Base-by-base conservation (phyloP, 2,797 vertebrate genomes). In the Pseudopleuronectes americanus region DNA sequence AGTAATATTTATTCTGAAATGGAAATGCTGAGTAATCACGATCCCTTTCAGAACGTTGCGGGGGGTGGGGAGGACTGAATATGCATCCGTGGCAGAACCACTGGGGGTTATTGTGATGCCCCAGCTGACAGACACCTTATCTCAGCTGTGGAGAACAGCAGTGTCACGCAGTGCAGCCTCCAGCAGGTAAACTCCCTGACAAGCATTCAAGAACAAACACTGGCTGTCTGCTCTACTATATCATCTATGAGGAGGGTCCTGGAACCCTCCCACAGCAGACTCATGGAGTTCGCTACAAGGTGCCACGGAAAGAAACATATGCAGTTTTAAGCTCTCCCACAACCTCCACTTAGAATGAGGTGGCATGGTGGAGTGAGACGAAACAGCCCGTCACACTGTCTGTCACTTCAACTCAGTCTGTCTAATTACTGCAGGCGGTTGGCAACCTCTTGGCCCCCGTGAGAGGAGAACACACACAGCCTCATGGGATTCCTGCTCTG, bases 61-160 rank as follows among this genome's bases (percentile, higher is more conserved):
- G 72, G 79, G 74, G 85, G 74, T 45, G 57, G 54, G 68, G 41
- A 62, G 71, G 68, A 68, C 62, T 68, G 79, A 93, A 93, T 86
- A 79, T 91, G 91, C 92, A 84, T 80, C 70, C 16, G 21, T 55
- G 72, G 92, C 90, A 87, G 68, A 87, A 89, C 17, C 83, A 74
- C 65, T 33, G 51, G 70, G 78, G 75, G 81, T 64, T 64, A 80
- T 45, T 86, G 82, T 71, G 72, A 82, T 62, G 76, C 74, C 72
- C 78, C 73, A 68, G 86, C 77, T 91, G 87, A 91, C 84, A 86
- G 77, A 69, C 65, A 71, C 75, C 76, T 89, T 84, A 89, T 91
- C 87, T 81, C 78, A 83, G 90, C 86, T 80, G 64, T n/a, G 71
- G 80, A 83, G 57, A 88, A 71, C 58, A 77, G 71, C 71, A 71